Percentiles rank a stretch among this genome's conserved stretches.
Evolutionary conservation across 2,113 vertebrate species (phyloP).

Genomic region (Eptesicus fuscus): DNA sequence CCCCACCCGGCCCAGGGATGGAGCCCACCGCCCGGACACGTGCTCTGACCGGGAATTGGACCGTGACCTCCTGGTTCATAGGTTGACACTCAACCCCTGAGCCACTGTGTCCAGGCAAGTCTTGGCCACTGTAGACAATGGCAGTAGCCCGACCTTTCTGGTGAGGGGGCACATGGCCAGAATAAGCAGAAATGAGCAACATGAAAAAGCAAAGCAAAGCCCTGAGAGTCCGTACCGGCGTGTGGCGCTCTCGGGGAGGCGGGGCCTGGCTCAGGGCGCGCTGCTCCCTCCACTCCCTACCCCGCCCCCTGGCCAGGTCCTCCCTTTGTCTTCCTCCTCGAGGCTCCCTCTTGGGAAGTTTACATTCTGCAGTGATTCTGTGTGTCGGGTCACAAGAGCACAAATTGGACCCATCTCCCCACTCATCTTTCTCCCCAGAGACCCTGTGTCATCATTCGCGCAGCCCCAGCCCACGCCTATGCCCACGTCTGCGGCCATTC

Average conservation of each 20-base stretch:
- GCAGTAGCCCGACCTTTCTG: not conserved
- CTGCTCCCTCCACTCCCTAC: fast-evolving
- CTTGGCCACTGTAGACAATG: too few relatives aligned
- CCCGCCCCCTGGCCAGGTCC: not conserved
- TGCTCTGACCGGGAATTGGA: too few relatives aligned
- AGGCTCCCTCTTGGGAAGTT: not conserved
- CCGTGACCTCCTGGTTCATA: too few relatives aligned
- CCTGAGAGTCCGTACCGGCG: fast-evolving
- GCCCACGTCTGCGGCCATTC: fast-evolving
- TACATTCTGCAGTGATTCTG: not conserved
- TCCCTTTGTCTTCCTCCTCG: not conserved
- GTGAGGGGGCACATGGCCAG: not conserved
- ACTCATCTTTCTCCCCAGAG: not conserved
- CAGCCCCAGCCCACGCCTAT: not conserved
- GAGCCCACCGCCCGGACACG: too few relatives aligned
- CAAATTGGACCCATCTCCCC: fast-evolving
- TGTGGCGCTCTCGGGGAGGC: not conserved
- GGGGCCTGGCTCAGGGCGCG: fast-evolving
- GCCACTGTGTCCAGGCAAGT: too few relatives aligned
- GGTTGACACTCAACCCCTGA: too few relatives aligned
- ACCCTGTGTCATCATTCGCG: fast-evolving
- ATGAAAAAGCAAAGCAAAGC: not conserved
- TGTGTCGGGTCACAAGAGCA: too few relatives aligned
- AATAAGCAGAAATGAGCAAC: not conserved
- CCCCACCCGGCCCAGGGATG: too few relatives aligned